Conservation (phyloP, 2,113 vertebrate species). For the Clupea harengus region DNA sequence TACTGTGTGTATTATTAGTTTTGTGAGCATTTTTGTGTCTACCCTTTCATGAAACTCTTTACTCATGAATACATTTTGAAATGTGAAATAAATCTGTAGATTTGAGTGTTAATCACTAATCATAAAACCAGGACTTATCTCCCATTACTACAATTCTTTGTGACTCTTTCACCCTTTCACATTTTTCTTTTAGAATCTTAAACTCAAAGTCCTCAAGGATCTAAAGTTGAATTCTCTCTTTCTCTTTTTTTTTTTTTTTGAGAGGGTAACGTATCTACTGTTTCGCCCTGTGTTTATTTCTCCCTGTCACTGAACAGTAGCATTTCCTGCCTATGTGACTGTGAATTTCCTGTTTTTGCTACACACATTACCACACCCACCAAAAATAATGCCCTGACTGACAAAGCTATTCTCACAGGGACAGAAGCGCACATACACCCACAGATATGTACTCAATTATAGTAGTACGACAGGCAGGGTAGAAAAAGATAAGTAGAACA, state of each 20-base stretch:
- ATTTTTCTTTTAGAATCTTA: not conserved
- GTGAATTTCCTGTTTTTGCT: conserved; percentile 71
- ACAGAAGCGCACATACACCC: not conserved
- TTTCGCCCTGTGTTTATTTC: conserved; percentile 54
- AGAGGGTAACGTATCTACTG: conserved; percentile 14
- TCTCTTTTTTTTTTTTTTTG: conserved; percentile 25
- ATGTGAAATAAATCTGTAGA: conserved; percentile 23
- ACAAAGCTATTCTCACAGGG: conserved; percentile 41
- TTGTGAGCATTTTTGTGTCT: conserved; percentile 41
- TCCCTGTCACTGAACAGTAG: conserved; percentile 54
- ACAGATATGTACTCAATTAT: not conserved
- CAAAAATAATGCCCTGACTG: conserved; percentile 38
- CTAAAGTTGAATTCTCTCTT: not conserved
- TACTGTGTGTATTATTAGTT: conserved; percentile 41
- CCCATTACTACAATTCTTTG: not conserved
- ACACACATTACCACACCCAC: conserved; percentile 53
- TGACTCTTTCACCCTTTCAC: not conserved
- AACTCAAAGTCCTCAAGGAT: not conserved
- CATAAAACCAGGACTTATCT: not conserved
- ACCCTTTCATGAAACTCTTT: conserved; percentile 46
- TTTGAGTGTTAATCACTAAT: not conserved
- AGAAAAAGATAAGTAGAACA: not conserved
- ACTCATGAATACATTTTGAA: conserved; percentile 37
- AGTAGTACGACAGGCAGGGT: not conserved
- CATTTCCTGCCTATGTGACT: conserved; percentile 70